Conservation (phyloP, 2,888 invertebrate genomes). For the Luperina nickerlii region DNA sequence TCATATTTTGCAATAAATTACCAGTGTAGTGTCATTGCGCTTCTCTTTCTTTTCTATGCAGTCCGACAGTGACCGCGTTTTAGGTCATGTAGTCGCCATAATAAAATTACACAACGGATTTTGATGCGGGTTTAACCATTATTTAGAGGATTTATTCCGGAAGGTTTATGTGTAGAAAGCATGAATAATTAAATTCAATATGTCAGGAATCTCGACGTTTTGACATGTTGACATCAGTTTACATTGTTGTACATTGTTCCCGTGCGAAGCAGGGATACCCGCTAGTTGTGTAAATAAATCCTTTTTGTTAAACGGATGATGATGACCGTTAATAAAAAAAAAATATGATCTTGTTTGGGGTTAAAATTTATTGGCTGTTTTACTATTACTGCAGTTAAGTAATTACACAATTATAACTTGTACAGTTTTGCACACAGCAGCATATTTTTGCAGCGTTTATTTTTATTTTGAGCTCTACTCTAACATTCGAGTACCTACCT, state of each 20-base stretch:
- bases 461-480: background rate
- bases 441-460: background rate
- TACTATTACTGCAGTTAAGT: background rate
- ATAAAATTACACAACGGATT: background rate
- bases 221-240: background rate
- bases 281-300: constrained; percentile 18
- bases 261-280: background rate
- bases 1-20: too few relatives aligned
- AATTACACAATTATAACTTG: background rate
- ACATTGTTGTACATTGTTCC: background rate
- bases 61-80: too few relatives aligned
- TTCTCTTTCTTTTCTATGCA: too few relatives aligned
- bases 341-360: background rate
- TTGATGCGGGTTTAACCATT: background rate
- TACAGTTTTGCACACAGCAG: background rate
- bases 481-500: background rate
- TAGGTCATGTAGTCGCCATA: too few relatives aligned
- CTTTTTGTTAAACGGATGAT: constrained; percentile 27
- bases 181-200: background rate
- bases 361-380: background rate
- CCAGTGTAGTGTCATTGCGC: too few relatives aligned
- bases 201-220: background rate
- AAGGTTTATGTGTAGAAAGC: background rate
- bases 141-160: background rate
- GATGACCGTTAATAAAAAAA: constrained; percentile 1